Evolutionary conservation across 1,140 invertebrate genomes (phyloP), one percentile per base, ranked within the genome.

Genomic region (Charaxes varanes): DNA sequence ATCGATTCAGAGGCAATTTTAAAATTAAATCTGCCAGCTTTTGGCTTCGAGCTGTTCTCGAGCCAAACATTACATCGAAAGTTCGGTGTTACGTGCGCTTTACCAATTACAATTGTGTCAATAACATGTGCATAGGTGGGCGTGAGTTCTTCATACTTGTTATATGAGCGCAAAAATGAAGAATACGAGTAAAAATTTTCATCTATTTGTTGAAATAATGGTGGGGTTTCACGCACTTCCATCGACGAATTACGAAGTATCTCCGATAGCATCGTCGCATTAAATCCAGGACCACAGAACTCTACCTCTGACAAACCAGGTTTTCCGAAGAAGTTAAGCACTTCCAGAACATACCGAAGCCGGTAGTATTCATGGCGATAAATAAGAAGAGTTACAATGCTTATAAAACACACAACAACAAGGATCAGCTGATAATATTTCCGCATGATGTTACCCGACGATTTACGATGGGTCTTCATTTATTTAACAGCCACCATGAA

Each of bases 321-420:
- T 27, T 88, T 87, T 0, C 91, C 92, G 59, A 93, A 94, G 47
- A 92, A 91, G 66, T 92, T 91, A 10, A 93, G 86, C 3, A 93
- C 91, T 85, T 92, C 90, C 5, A 93, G 68, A 2, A 93, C 91
- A 68, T 91, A 92, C 31, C 90, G 85, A 6, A 93, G 73, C 19
- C 88, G 87, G 58, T 93, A 90, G 42, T 94, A 93, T 61, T 94
- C 91, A 60, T 93, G 91, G 24, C 91, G 86, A 61, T 94, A 94
- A 48, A 93, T 86, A 2, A 94, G 70, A 42, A 94, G 81, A 10
- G 89, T 87, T n/a, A 89, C 68, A 12, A 93, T 76, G 67, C 91
- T 92, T 5, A 91, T 53, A 36, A 87, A 57, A 8, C 90, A 90
- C 21, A 88, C 85, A 6, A 92, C 72, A 22, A 90, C 73, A 28